Evolutionary conservation across 2,113 vertebrate genomes (phyloP).

Genomic region (Corythornis madagascariensis): DNA sequence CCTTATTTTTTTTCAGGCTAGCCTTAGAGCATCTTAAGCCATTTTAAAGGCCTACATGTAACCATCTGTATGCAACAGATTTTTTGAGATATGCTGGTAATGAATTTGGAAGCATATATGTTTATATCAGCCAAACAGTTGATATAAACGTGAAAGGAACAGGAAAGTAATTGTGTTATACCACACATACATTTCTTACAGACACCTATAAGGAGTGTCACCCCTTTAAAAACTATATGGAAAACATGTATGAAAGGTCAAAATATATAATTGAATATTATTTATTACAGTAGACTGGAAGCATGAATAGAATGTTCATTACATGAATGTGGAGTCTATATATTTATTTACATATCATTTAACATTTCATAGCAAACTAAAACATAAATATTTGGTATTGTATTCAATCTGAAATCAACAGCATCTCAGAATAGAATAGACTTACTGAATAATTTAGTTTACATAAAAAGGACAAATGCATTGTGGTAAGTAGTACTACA

Average conservation of each 20-base stretch:
- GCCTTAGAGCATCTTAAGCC: not conserved
- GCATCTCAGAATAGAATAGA: not conserved
- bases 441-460: not conserved
- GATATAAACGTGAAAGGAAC: not conserved
- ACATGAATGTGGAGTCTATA: not conserved
- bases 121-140: not conserved
- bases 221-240: not conserved
- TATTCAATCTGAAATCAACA: not conserved
- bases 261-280: not conserved
- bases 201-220: not conserved
- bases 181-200: not conserved
- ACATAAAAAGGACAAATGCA: not conserved
- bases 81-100: not conserved
- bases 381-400: not conserved
- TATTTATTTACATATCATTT: not conserved
- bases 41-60: not conserved
- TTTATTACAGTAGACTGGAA: not conserved
- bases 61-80: not conserved
- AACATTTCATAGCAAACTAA: not conserved
- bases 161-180: not conserved
- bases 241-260: not conserved
- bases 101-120: not conserved
- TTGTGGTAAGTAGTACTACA: not conserved
- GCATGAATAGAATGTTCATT: not conserved
- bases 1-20: not conserved